Conservation (phyloP, 2,888 invertebrate species). For the Eilema sororculum region DNA sequence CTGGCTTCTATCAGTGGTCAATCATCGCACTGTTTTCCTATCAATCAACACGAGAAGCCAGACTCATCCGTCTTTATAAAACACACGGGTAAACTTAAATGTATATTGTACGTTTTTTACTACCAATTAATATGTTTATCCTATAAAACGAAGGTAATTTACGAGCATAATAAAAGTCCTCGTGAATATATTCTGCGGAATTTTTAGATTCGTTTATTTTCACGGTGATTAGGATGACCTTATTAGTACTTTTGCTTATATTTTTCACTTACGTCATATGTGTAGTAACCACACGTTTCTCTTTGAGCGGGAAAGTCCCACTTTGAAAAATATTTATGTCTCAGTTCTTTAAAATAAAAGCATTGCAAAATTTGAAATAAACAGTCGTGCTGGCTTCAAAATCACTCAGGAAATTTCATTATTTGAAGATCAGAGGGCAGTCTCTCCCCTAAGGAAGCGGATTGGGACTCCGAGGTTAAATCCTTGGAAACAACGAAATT, state of each 20-base stretch:
- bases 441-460: not conserved
- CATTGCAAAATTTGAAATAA: not conserved
- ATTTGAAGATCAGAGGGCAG: not conserved
- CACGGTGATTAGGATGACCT: slow-evolving; percentile 41
- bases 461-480: too few relatives aligned
- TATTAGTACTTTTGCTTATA: slow-evolving; percentile 33
- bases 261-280: slow-evolving; percentile 11
- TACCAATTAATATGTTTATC: slow-evolving; percentile 79
- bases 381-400: not conserved
- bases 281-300: not conserved
- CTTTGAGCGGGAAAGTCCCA: slow-evolving; percentile 12
- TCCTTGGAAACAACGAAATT: not conserved
- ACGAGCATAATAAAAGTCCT: slow-evolving; percentile 71
- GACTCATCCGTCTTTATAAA: slow-evolving; percentile 84
- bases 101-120: slow-evolving; percentile 79
- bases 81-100: slow-evolving; percentile 72
- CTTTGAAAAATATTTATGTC: not conserved
- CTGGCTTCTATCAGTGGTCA: slow-evolving; percentile 82
- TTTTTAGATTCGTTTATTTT: slow-evolving; percentile 45
- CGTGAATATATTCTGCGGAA: slow-evolving; percentile 44
- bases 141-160: slow-evolving; percentile 72
- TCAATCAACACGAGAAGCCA: slow-evolving; percentile 73
- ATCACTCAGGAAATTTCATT: not conserved
- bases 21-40: slow-evolving; percentile 81
- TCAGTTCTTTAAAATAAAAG: not conserved